Conservation (phyloP, 2,113 vertebrate genomes). For the Tor tambroides region DNA sequence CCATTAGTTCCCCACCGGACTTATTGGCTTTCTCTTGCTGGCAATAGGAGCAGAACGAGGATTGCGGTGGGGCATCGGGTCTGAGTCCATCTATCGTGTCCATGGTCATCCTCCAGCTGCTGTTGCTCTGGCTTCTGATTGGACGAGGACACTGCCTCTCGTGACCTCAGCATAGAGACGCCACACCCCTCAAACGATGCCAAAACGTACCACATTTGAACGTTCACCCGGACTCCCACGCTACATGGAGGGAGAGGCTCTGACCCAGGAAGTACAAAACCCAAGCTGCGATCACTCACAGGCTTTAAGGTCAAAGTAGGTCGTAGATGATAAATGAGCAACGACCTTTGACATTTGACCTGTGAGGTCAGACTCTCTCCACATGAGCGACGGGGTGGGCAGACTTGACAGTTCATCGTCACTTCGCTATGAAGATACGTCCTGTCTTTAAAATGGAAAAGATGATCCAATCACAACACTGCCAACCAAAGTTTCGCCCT, state of each 20-base stretch:
- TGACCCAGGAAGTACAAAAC: conserved; percentile 38
- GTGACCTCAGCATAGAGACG: conserved; percentile 77
- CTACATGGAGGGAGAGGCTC: conserved; percentile 15
- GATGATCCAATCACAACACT: conserved; percentile 51
- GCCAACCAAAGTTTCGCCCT: conserved; percentile 64
- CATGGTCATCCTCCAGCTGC: conserved; percentile 81
- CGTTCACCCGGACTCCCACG: conserved; percentile 33
- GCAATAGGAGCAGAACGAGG: conserved; percentile 85
- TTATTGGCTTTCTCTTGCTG: conserved; percentile 35
- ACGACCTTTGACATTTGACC: conserved; percentile 44
- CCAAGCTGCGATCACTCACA: conserved; percentile 34
- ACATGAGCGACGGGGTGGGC: conserved; percentile 68
- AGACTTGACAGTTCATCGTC: conserved; percentile 26
- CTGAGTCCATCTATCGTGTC: conserved; percentile 88
- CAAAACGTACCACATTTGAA: conserved; percentile 17
- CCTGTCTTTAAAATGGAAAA: not conserved
- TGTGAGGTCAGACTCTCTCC: conserved; percentile 54
- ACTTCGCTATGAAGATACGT: conserved; percentile 62
- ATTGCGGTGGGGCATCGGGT: conserved; percentile 89
- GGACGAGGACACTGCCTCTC: conserved; percentile 81
- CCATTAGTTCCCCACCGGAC: conserved; percentile 1
- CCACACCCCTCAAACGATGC: conserved; percentile 13
- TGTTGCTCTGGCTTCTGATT: conserved; percentile 87
- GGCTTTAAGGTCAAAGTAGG: conserved; percentile 37
- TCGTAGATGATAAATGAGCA: conserved; percentile 47